Conservation (phyloP, 2,888 invertebrate genomes). For the Diarsia rubi region DNA sequence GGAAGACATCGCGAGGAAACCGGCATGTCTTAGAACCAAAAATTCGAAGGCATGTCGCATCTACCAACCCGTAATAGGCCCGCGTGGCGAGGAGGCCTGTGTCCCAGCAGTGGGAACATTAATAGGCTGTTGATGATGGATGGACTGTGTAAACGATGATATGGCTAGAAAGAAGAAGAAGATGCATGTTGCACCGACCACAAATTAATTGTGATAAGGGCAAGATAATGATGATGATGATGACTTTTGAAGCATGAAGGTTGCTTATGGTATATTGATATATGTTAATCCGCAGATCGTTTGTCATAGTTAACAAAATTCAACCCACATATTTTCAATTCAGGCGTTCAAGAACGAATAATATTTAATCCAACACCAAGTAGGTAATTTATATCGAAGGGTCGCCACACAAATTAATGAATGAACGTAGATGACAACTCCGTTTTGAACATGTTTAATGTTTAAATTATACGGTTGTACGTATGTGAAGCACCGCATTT, state of each 20-base stretch:
- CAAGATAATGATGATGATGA: no score
- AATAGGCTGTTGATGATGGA: no score
- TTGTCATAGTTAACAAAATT: slow-evolving; percentile 15
- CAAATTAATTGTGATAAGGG: no score
- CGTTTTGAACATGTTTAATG: slow-evolving; percentile 61
- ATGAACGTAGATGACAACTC: slow-evolving; percentile 55
- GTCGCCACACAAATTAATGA: slow-evolving; percentile 47
- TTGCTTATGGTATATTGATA: background rate
- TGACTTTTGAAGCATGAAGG: background rate
- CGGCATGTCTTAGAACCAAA: no score
- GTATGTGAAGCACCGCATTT: slow-evolving; percentile 68
- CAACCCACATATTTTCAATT: slow-evolving; percentile 22
- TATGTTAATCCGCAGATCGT: slow-evolving; percentile 23
- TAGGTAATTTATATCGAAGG: slow-evolving; percentile 37
- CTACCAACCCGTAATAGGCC: no score
- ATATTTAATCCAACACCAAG: slow-evolving; percentile 32
- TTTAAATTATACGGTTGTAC: slow-evolving; percentile 58
- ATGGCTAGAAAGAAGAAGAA: no score
- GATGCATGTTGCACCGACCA: no score
- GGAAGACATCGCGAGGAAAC: no score
- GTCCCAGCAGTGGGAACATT: no score
- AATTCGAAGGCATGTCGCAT: no score
- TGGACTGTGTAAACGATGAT: no score
- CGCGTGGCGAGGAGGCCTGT: no score
- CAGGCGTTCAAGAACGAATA: background rate